Evolutionary conservation across 1,140 invertebrate genomes (phyloP), one percentile per base, ranked within the genome.

Genomic region (Thereuonema tuberculata): DNA sequence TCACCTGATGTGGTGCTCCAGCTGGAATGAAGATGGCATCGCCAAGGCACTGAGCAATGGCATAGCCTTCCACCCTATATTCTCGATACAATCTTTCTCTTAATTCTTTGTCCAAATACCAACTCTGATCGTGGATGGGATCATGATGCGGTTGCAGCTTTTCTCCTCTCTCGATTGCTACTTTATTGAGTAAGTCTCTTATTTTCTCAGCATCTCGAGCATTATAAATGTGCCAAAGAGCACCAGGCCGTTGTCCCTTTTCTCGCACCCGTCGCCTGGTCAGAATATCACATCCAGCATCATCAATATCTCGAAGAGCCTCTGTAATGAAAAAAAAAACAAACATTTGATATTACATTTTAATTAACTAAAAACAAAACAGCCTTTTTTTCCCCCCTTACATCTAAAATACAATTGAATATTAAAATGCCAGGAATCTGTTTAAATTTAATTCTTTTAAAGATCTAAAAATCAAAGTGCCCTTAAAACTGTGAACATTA

Each of bases 21-120:
- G 94, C 93, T 25, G 94, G 94, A 62, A 99, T 93, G 72, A 99
- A 98, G 20, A 99, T 87, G 1, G 93, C 90, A 77, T 99, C 94
- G 2, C 95, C 94, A 29, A 90, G 74, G 72, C 92, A 97, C 76
- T 99, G 95, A 20, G 94, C 84, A 64, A 98, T 93, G 1, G 93
- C 86, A 74, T 95, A 97, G 53, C 92, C 91, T 74, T 93, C 85
- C 1, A 98, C 93, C 28, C 86, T 84, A 70, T 97, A 96, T 73
- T 98, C 93, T 64, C 85, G 83, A 69, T 89, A 88, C 9, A 98
- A 77, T 26, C 93, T 80, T 49, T 90, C 84, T n/a, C 93, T 78
- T 55, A 98, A 74, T 28, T 83, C 79, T 47, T 84, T 83, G 72
- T 97, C 92, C 62, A 98, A 75, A 76, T 98, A 98, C 80, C 89